Evolutionary conservation across 2,113 vertebrate genomes (phyloP).

Genomic region (Phyllostomus discolor): DNA sequence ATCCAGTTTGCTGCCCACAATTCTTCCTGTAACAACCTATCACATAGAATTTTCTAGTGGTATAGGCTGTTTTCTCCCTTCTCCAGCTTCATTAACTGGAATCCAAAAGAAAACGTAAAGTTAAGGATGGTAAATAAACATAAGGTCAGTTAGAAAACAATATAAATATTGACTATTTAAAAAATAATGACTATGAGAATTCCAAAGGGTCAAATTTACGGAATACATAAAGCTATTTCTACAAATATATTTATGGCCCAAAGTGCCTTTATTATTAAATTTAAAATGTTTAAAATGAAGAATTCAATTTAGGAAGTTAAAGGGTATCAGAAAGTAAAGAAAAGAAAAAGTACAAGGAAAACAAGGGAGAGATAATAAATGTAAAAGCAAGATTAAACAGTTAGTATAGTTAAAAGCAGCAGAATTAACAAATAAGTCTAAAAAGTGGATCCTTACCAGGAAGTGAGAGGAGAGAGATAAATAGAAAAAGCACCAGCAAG

Average conservation of each 20-base stretch:
- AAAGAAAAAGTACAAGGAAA: neutral
- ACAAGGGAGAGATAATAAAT: neutral
- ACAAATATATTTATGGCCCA: neutral
- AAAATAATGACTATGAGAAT: constrained; percentile 9
- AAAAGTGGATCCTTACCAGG: neutral
- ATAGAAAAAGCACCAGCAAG: neutral
- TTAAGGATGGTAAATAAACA: neutral
- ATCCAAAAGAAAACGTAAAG: neutral
- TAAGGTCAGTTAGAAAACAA: neutral
- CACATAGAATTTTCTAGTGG: neutral
- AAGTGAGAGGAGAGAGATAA: neutral
- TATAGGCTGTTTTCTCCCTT: neutral
- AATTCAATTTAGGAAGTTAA: neutral
- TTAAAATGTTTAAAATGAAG: neutral
- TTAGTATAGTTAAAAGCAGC: neutral
- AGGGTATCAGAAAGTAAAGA: neutral
- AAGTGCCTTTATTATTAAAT: neutral
- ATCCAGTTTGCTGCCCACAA: neutral
- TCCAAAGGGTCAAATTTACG: neutral
- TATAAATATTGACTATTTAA: neutral
- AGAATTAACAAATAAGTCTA: neutral
- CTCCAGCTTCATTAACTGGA: neutral
- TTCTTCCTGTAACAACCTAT: neutral
- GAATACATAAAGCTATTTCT: neutral
- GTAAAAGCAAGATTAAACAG: neutral